Conservation (phyloP, 2,113 vertebrate genomes). For the Pithys albifrons region DNA sequence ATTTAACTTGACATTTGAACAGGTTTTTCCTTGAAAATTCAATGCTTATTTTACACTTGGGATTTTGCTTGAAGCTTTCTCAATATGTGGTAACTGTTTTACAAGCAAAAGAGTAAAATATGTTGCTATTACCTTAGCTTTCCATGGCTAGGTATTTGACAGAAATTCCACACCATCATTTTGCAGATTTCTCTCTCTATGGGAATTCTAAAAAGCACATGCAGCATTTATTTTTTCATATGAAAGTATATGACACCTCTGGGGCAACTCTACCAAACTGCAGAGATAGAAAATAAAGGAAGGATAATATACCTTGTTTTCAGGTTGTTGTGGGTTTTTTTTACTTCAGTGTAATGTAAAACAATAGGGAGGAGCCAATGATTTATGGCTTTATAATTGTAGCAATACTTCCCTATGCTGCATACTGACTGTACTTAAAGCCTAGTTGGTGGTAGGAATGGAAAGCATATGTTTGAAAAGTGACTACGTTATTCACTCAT, state of each 20-base stretch:
- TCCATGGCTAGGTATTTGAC: neutral
- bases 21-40: neutral
- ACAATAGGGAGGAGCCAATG: neutral
- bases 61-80: neutral
- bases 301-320: neutral
- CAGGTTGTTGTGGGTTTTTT: neutral
- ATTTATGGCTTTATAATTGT: neutral
- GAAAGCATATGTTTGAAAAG: neutral
- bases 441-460: neutral
- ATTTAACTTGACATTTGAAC: neutral
- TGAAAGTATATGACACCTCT: neutral
- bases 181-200: neutral
- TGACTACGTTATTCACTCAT: neutral
- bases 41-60: neutral
- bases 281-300: neutral
- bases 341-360: neutral
- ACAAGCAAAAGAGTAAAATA: neutral
- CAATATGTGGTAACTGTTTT: neutral
- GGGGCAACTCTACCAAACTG: neutral
- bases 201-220: neutral
- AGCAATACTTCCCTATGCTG: neutral
- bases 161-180: neutral
- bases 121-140: neutral
- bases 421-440: neutral
- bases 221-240: neutral